Conservation (phyloP, 2,797 vertebrate genomes). For the Hippocampus kuda region DNA sequence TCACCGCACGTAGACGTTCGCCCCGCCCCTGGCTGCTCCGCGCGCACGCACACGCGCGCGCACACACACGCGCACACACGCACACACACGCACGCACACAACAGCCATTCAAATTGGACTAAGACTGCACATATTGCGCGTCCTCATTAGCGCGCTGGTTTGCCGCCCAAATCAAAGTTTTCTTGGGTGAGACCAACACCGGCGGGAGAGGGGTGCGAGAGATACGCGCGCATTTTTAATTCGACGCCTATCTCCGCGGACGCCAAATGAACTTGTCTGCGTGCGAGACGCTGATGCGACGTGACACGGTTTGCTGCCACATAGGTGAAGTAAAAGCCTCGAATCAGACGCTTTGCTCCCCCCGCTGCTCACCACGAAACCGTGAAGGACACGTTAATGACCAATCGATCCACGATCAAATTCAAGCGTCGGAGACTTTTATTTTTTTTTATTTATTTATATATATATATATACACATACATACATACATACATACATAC, state of each 20-base stretch:
- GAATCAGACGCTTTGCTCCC: conserved; percentile 18
- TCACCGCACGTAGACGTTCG: conserved; percentile 39
- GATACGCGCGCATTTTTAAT: conserved; percentile 5
- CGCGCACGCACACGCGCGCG: neutral
- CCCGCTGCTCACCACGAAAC: conserved; percentile 1
- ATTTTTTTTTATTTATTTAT: conserved; percentile 21
- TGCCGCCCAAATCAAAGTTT: conserved; percentile 29
- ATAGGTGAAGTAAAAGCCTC: conserved; percentile 15
- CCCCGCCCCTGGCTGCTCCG: neutral
- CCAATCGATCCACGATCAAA: conserved; percentile 49
- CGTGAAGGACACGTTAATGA: conserved; percentile 49
- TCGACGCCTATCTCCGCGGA: neutral
- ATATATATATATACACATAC: conserved; percentile 16
- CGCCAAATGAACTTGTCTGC: neutral
- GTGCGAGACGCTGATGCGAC: neutral
- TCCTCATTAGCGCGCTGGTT: conserved; percentile 31
- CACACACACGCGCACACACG: no score
- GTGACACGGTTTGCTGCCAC: conserved; percentile 18
- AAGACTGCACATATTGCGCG: conserved; percentile 31
- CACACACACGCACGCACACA: no score
- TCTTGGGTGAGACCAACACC: conserved; percentile 9
- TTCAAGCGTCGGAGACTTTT: conserved; percentile 14
- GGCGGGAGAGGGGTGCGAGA: neutral
- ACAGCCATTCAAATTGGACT: conserved; percentile 34
- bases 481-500: no score